Evolutionary conservation across 1,140 invertebrate genomes (phyloP).

Genomic region (Hormaphis cornu): DNA sequence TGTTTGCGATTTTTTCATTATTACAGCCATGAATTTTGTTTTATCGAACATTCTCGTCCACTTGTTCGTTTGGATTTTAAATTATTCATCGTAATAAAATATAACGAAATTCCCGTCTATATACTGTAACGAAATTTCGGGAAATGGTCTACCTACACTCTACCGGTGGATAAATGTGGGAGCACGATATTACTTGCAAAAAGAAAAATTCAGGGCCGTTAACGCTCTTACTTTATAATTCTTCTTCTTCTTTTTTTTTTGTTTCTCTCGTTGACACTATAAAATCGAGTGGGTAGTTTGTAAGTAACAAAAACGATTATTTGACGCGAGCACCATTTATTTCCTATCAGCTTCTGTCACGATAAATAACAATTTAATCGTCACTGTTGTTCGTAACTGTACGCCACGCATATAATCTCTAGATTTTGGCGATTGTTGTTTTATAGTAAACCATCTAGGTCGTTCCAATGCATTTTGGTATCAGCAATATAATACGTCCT

Average conservation of each 20-base stretch:
- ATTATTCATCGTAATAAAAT: not conserved
- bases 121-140: not conserved
- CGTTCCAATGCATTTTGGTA: not conserved
- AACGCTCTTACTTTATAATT: no score
- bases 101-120: not conserved
- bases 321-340: not conserved
- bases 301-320: not conserved
- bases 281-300: not conserved
- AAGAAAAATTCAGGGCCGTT: conserved; percentile 20
- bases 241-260: not conserved
- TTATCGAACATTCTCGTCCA: not conserved
- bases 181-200: not conserved
- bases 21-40: not conserved
- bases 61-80: not conserved
- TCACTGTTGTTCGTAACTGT: not conserved
- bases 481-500: not conserved
- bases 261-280: not conserved
- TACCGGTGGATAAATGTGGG: not conserved
- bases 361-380: not conserved
- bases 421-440: conserved; percentile 13
- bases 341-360: not conserved
- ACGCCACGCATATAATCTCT: not conserved
- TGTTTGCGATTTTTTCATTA: not conserved
- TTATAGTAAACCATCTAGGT: conserved; percentile 7
- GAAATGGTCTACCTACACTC: conserved; percentile 5